Evolutionary conservation across 2,888 invertebrate genomes (phyloP), one percentile per base, ranked within the genome.

Genomic region (Miltochrista miniata): DNA sequence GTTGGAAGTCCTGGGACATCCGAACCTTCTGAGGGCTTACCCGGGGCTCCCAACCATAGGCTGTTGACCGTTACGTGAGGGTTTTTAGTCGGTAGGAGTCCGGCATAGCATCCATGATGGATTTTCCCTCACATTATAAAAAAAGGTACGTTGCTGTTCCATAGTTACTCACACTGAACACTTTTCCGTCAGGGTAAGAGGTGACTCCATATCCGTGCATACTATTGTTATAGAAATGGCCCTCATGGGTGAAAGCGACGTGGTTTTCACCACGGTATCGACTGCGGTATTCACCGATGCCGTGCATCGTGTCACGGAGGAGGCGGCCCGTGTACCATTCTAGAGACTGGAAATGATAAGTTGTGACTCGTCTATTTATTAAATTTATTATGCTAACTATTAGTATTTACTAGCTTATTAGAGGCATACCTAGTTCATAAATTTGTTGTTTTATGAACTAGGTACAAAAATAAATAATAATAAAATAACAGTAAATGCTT

Each of bases 201-300:
- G 92, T 83, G 13, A 77, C 71, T 0, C 93, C 93, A 57, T 93
- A 93, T 0, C 93, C 93, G 56, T 94, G 92, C 64, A 92, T 81
- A 37, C 74, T 69, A 60, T 93, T 93, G 54, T 81, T 83, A 66
- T 88, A 93, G 69, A 93, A 92, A 41, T 79, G 53, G 0, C 93
- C 93, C 56, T 93, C 92, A 62, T 92, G 92, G 0, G 86, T 83
- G 13, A 70, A 55, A 39, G 68, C 75, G 0, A 61, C 54, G 11
- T 81, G 80, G 1, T 72, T 73, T 18, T 58, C 57, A 1, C 79
- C 83, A 5, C 62, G 55, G 56, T 77, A 74, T 1, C 79, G 71
- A 82, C 87, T 86, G 8, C 78, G 79, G 61, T 93, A 93, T 24
- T 83, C 83, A 0, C 93, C 93, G 0, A 62, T 45, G 0, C 92